A percentile compares a stretch with the other conserved stretches of the same genome.
Evolutionary conservation across 2,888 invertebrate genomes (phyloP).

Genomic region (Drosophila macrothrix): DNA sequence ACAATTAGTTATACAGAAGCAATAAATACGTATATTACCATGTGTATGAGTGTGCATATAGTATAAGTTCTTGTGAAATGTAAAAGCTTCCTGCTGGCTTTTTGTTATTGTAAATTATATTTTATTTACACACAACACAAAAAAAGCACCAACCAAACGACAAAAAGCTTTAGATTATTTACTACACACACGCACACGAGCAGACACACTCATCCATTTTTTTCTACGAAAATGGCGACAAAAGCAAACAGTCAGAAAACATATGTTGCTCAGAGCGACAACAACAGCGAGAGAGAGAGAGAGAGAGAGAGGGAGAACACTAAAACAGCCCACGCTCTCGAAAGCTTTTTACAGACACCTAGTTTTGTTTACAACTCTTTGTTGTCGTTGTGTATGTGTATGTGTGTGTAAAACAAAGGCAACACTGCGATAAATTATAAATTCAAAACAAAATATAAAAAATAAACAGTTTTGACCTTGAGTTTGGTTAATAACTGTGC

Average conservation of each 20-base stretch:
- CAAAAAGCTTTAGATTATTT: slow-evolving; percentile 68
- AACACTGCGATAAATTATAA: slow-evolving; percentile 80
- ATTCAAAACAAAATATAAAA: slow-evolving; percentile 84
- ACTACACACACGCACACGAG: slow-evolving; percentile 35
- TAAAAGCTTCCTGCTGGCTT: slow-evolving; percentile 63
- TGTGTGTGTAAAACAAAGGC: slow-evolving; percentile 71
- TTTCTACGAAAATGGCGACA: slow-evolving; percentile 65
- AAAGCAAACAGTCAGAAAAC: slow-evolving; percentile 76
- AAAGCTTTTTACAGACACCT: slow-evolving; percentile 69
- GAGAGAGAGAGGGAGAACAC: slow-evolving; percentile 6
- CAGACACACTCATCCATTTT: slow-evolving; percentile 15
- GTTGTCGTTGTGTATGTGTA: slow-evolving; percentile 7
- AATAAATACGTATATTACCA: slow-evolving; percentile 3
- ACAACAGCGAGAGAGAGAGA: slow-evolving; percentile 14
- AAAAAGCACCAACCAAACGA: slow-evolving; percentile 35
- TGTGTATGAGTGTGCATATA: slow-evolving; percentile 27
- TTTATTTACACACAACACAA: slow-evolving; percentile 60
- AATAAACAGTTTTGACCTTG: slow-evolving; percentile 85
- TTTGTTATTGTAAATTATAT: slow-evolving; percentile 68
- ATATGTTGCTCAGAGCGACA: slow-evolving; percentile 57
- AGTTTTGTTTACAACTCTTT: slow-evolving; percentile 74
- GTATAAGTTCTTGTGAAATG: slow-evolving; percentile 76
- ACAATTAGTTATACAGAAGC: slow-evolving; percentile 10
- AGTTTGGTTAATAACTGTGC: slow-evolving; percentile 80
- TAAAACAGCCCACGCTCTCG: slow-evolving; percentile 19